Evolutionary conservation across 2,113 vertebrate species (phyloP), one percentile per base, ranked within the genome.

Genomic region (Athene noctua): DNA sequence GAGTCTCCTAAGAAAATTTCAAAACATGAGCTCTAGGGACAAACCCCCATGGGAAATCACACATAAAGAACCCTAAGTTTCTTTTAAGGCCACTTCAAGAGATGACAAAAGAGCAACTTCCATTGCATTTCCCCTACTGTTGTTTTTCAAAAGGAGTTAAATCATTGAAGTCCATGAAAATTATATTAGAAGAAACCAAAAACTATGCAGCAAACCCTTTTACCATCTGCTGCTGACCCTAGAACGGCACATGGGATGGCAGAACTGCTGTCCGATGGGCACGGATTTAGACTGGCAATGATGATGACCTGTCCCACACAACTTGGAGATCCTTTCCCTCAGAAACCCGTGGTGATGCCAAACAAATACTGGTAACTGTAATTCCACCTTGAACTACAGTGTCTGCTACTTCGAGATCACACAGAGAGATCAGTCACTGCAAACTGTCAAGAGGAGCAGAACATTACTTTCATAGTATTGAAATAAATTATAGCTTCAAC

Each of bases 311-410:
- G 2, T 13, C 29, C 57, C 2, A 0, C 5, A 18, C 2, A 9
- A 6, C 3, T 6, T 18, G 13, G 10, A 73, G 49, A 52, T 51
- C 21, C 21, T 15, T 25, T 29, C 57, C 1, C 8, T 27, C 6
- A 2, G 32, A 17, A 84, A 63, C 7, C 21, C 58, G 11, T 0
- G 3, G 11, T 5, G 89, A 9, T 51, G 32, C 38, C 40, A 6
- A 13, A 34, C 0, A 2, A 27, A 27, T 0, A 2, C 6, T 2
- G 8, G 44, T 0, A 42, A 44, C 67, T 3, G 16, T 3, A 26
- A 26, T 61, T 54, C 79, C 75, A 73, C 27, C 47, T 5, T 27
- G 38, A 88, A 47, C 55, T 42, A 11, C 7, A 20, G 66, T 11
- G 51, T 20, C 59, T 10, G 7, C 13, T 32, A 9, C 65, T 22